phyloP scores from a whole-genome alignment of 2,797 vertebrate genomes.

The Caiman crocodilus region DNA sequence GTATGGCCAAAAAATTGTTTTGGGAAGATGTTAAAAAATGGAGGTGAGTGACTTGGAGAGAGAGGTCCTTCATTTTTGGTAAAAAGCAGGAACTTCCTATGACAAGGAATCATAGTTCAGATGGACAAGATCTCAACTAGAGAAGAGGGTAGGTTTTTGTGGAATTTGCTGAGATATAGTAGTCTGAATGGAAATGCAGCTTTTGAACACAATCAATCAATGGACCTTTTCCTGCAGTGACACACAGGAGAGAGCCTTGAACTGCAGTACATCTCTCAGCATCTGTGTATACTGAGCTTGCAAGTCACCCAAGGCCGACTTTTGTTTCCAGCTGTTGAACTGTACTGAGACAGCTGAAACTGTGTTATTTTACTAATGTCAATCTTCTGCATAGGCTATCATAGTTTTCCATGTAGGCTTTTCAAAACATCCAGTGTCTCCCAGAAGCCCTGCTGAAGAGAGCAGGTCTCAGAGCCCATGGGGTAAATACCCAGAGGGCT shows the following conservation, averaged over 20 bases:
- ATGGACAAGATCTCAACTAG: neutral
- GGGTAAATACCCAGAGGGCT: neutral
- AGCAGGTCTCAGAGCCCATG: neutral
- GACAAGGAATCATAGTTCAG: neutral
- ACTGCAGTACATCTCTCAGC: neutral
- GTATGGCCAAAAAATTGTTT: neutral
- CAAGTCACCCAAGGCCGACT: neutral
- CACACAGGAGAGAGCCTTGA: accelerated
- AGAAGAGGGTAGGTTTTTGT: neutral
- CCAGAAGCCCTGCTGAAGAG: neutral
- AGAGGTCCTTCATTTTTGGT: neutral
- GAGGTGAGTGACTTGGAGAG: neutral
- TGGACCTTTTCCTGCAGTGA: neutral
- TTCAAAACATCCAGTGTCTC: neutral
- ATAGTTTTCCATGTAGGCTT: neutral
- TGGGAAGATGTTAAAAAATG: accelerated
- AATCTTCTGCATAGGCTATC: neutral
- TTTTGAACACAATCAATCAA: accelerated
- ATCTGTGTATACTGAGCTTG: neutral
- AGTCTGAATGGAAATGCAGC: neutral
- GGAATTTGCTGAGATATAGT: neutral
- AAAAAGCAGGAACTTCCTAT: neutral
- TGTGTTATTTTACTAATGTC: neutral
- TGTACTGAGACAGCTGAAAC: neutral
- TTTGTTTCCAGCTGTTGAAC: neutral